Evolutionary conservation across 2,113 vertebrate species (phyloP).

Genomic region (Xenopus tropicalis): DNA sequence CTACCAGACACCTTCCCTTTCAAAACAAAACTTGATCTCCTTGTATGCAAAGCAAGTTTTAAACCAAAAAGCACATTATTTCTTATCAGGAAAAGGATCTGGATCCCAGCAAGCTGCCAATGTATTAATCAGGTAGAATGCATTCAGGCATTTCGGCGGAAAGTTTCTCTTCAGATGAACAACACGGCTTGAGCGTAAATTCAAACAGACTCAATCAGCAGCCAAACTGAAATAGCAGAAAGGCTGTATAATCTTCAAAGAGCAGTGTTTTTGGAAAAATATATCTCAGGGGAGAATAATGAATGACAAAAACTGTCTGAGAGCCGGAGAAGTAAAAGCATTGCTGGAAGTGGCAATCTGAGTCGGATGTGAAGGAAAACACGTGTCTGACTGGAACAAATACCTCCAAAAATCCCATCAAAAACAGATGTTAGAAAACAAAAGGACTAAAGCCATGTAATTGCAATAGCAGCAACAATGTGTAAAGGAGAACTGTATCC

Average conservation of each 20-base stretch:
- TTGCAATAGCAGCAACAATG: no score
- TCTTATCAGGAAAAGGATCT: slow-evolving; percentile 9
- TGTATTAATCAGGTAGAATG: slow-evolving; percentile 9
- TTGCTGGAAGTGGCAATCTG: no score
- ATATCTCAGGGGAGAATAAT: slow-evolving; percentile 25
- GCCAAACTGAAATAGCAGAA: slow-evolving; percentile 1
- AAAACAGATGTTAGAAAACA: no score
- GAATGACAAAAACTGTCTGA: slow-evolving; percentile 13
- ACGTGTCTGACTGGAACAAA: no score
- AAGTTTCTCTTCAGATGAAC: slow-evolving; percentile 6
- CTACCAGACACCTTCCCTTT: no score
- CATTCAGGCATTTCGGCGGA: background rate
- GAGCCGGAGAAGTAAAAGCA: background rate
- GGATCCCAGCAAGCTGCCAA: background rate
- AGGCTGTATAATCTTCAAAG: slow-evolving; percentile 29
- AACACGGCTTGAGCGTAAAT: slow-evolving; percentile 7
- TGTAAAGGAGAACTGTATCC: no score
- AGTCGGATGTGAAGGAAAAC: background rate
- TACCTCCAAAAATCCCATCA: no score
- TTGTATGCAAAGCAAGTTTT: no score
- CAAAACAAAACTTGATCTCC: no score
- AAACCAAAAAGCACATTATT: background rate
- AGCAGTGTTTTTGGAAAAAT: slow-evolving; percentile 11
- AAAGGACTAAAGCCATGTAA: no score
- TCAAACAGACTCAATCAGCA: slow-evolving; percentile 28